Percentiles rank a stretch among this genome's conserved stretches.
phyloP scores from a whole-genome alignment of 2,888 invertebrate genomes.

The Calliphora vomitoria region DNA sequence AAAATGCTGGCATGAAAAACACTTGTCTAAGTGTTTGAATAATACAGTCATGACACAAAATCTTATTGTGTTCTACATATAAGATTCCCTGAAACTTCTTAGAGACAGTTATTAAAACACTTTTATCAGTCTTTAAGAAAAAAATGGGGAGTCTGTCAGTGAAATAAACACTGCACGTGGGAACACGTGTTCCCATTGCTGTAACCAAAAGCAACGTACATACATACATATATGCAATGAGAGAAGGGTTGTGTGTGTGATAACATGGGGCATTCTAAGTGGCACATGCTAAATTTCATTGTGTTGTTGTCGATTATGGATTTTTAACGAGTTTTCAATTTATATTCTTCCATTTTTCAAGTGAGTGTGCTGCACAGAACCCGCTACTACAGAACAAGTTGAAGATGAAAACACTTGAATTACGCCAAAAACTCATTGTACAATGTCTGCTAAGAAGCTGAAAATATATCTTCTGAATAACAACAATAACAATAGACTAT shows the following conservation, averaged over 20 bases:
- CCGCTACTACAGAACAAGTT: slow-evolving; percentile 57
- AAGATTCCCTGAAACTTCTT: slow-evolving; percentile 50
- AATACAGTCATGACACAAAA: slow-evolving; percentile 62
- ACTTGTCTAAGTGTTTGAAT: slow-evolving; percentile 56
- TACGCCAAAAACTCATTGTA: slow-evolving; percentile 37
- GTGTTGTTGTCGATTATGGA: slow-evolving; percentile 81
- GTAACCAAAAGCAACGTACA: slow-evolving; percentile 1
- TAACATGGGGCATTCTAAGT: slow-evolving; percentile 64
- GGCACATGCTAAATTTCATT: slow-evolving; percentile 73
- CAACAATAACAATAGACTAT: slow-evolving; percentile 46
- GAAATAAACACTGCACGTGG: slow-evolving; percentile 43
- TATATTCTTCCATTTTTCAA: slow-evolving; percentile 76
- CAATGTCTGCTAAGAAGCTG: slow-evolving; percentile 48
- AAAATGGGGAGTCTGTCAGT: slow-evolving; percentile 18
- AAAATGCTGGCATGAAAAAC: slow-evolving; percentile 29
- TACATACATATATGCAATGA: background rate
- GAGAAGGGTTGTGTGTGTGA: slow-evolving; percentile 45
- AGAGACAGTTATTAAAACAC: slow-evolving; percentile 73
- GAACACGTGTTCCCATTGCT: slow-evolving; percentile 60
- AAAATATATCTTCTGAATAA: slow-evolving; percentile 53
- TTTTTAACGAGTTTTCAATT: slow-evolving; percentile 85
- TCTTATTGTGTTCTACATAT: background rate
- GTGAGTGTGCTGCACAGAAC: slow-evolving; percentile 66
- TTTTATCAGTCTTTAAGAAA: slow-evolving; percentile 53
- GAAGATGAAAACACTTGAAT: slow-evolving; percentile 77